A percentile compares a stretch with the other conserved stretches of the same genome.
Conservation (phyloP, 1,140 invertebrate genomes). For the Drosophila erecta region DNA sequence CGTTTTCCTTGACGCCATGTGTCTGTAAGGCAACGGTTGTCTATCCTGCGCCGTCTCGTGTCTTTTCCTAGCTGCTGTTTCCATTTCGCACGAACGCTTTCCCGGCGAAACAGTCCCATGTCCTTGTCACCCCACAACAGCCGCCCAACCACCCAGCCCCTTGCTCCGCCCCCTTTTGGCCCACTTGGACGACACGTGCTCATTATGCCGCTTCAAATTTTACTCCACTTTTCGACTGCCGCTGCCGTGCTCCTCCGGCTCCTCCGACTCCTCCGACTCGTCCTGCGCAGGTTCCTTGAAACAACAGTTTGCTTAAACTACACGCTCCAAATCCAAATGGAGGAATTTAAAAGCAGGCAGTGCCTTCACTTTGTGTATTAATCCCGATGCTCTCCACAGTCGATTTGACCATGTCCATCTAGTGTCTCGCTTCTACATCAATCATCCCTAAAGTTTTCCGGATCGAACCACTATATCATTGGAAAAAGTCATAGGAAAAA, state of each 20-base stretch:
- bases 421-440: too few relatives aligned
- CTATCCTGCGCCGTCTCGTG: slow-evolving; percentile 21
- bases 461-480: too few relatives aligned
- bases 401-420: too few relatives aligned
- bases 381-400: too few relatives aligned
- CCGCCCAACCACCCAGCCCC: not conserved
- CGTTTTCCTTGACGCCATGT: slow-evolving; percentile 65
- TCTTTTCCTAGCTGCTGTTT: slow-evolving; percentile 54
- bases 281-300: slow-evolving; percentile 30
- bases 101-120: slow-evolving; percentile 24
- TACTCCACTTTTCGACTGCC: slow-evolving; percentile 56
- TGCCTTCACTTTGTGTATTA: too few relatives aligned
- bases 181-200: slow-evolving; percentile 70
- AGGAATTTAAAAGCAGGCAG: not conserved
- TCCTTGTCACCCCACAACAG: slow-evolving; percentile 25
- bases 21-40: slow-evolving; percentile 40
- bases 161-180: slow-evolving; percentile 23
- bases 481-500: too few relatives aligned
- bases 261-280: slow-evolving; percentile 18
- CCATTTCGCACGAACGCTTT: slow-evolving; percentile 52
- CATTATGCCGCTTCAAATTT: slow-evolving; percentile 75
- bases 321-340: not conserved
- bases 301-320: not conserved
- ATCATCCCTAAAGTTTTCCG: too few relatives aligned
- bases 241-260: not conserved